Percentiles rank a stretch among this genome's conserved stretches.
phyloP scores from a whole-genome alignment of 2,113 vertebrate species.

The Rattus rattus region DNA sequence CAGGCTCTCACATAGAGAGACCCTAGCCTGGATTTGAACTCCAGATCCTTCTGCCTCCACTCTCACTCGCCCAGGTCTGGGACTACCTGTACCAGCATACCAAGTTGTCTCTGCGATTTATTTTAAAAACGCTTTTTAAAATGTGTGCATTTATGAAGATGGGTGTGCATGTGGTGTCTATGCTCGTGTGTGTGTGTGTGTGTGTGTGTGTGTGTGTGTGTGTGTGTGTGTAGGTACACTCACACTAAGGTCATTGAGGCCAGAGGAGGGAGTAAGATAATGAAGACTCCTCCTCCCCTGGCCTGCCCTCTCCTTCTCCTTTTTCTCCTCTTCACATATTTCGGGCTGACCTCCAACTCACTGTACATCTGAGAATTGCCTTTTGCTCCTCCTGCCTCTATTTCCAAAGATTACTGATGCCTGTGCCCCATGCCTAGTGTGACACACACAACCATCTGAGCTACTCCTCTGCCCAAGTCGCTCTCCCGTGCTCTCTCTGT shows the following conservation, averaged over 20 bases:
- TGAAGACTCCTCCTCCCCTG: background rate
- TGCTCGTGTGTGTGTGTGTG: background rate
- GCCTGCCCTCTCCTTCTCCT: background rate
- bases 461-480: background rate
- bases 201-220: too few relatives aligned
- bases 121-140: background rate
- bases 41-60: background rate
- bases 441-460: background rate
- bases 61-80: background rate
- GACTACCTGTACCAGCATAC: background rate
- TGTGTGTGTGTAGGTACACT: background rate
- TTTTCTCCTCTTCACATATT: background rate
- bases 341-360: background rate
- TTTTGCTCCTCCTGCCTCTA: background rate
- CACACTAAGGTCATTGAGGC: background rate
- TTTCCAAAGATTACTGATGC: background rate
- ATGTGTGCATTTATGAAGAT: background rate
- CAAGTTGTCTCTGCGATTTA: background rate
- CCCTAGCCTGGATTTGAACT: background rate
- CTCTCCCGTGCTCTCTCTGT: background rate
- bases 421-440: background rate
- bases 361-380: background rate
- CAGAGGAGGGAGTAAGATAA: background rate
- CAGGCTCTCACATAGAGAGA: too few relatives aligned
- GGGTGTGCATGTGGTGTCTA: background rate